Evolutionary conservation across 2,113 vertebrate species (phyloP).

Genomic region (Malurus melanocephalus): DNA sequence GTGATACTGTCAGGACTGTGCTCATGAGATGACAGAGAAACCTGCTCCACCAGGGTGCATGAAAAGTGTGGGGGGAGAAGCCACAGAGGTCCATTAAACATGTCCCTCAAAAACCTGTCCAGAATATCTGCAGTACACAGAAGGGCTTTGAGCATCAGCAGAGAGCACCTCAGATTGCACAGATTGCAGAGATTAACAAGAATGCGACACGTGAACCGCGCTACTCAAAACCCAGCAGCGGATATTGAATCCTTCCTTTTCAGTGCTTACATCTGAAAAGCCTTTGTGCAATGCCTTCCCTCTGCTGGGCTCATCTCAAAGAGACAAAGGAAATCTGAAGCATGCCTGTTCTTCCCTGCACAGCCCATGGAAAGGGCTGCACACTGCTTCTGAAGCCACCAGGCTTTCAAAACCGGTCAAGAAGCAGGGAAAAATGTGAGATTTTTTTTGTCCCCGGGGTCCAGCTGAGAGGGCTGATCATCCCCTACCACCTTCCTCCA

Average conservation of each 20-base stretch:
- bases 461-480: not conserved
- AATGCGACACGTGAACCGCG: not conserved
- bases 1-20: not conserved
- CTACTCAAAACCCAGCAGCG: slow-evolving; percentile 5
- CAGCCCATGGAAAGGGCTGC: not conserved
- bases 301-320: not conserved
- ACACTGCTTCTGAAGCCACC: not conserved
- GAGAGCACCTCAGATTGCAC: not conserved
- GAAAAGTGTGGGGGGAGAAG: not conserved
- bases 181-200: slow-evolving; percentile 15
- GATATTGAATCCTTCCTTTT: slow-evolving; percentile 50
- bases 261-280: not conserved
- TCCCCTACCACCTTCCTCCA: not conserved
- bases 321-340: not conserved
- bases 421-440: not conserved
- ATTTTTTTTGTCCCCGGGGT: not conserved
- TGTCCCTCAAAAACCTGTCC: not conserved
- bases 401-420: not conserved
- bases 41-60: not conserved
- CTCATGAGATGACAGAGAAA: not conserved
- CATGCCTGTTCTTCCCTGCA: not conserved
- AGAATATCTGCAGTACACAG: not conserved
- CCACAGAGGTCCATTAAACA: not conserved
- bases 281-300: not conserved
- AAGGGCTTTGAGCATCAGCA: not conserved